Percentiles rank a stretch among this genome's conserved stretches.
Evolutionary conservation across 2,797 vertebrate species (phyloP).

Genomic region (Microctenopoma steveboyesi): DNA sequence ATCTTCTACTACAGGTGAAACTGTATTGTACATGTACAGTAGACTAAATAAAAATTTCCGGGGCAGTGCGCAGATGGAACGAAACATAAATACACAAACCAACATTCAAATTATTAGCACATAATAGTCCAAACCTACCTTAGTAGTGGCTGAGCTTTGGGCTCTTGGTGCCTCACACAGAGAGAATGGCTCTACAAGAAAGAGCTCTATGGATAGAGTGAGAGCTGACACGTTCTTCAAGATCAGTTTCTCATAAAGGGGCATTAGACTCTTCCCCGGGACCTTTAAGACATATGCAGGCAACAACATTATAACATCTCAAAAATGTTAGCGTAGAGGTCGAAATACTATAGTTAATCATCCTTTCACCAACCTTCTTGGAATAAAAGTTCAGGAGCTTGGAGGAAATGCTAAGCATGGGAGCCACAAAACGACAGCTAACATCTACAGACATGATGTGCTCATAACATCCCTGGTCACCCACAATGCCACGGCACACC

Average conservation of each 20-base stretch:
- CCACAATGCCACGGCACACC: slow-evolving; percentile 84
- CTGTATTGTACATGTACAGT: too few relatives aligned
- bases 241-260: slow-evolving; percentile 81
- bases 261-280: slow-evolving; percentile 69
- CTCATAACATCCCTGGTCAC: slow-evolving; percentile 64
- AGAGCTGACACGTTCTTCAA: slow-evolving; percentile 87
- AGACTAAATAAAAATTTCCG: too few relatives aligned
- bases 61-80: too few relatives aligned
- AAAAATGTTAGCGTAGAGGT: background rate
- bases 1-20: background rate
- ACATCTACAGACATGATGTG: slow-evolving; percentile 84
- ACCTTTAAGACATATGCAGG: slow-evolving; percentile 66
- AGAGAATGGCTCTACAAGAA: slow-evolving; percentile 81
- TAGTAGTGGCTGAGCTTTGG: slow-evolving; percentile 54
- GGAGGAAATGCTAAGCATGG: slow-evolving; percentile 83
- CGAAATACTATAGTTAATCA: background rate
- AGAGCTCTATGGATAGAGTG: slow-evolving; percentile 79
- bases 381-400: slow-evolving; percentile 83
- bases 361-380: slow-evolving; percentile 82
- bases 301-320: background rate
- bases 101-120: too few relatives aligned
- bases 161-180: slow-evolving; percentile 69
- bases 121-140: slow-evolving; percentile 60
- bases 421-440: slow-evolving; percentile 86
- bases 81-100: too few relatives aligned